Evolutionary conservation across 2,888 invertebrate species (phyloP).

Genomic region (Notocelia uddmanniana): DNA sequence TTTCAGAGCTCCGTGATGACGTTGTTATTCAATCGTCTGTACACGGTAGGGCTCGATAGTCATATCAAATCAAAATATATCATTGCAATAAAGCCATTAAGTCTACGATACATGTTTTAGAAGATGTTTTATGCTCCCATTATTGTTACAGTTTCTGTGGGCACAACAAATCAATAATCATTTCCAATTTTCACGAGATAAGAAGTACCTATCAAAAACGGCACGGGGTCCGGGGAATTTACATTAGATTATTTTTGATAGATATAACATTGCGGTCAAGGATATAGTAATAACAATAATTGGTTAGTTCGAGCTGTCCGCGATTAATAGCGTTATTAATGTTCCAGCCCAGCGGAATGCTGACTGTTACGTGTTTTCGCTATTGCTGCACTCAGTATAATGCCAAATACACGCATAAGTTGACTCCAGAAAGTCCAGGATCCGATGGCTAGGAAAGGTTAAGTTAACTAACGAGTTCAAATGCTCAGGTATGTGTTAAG

Average conservation of each 20-base stretch:
- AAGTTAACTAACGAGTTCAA: constrained; percentile 47
- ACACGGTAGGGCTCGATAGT: neutral
- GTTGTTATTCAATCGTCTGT: neutral
- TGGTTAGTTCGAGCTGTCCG: constrained; percentile 53
- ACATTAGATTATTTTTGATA: constrained; percentile 22
- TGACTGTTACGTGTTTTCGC: constrained; percentile 21
- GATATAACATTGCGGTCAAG: constrained; percentile 33
- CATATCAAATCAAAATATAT: neutral
- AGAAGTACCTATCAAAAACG: neutral
- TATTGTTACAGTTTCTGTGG: neutral
- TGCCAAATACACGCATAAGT: constrained; percentile 21
- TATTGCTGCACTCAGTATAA: constrained; percentile 8
- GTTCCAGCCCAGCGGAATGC: constrained; percentile 15
- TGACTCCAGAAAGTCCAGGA: too few species aligned
- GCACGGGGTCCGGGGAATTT: constrained; percentile 1
- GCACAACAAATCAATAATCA: neutral
- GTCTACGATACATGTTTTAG: neutral
- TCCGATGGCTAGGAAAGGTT: constrained; percentile 31
- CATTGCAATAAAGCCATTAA: neutral
- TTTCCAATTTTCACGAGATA: neutral
- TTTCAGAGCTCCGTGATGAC: neutral
- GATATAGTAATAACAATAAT: constrained; percentile 32
- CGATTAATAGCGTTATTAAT: constrained; percentile 53
- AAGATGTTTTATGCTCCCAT: neutral
- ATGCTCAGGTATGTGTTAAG: constrained; percentile 49